phyloP scores from a whole-genome alignment of 2,113 vertebrate species.

The Lagopus leucura region DNA sequence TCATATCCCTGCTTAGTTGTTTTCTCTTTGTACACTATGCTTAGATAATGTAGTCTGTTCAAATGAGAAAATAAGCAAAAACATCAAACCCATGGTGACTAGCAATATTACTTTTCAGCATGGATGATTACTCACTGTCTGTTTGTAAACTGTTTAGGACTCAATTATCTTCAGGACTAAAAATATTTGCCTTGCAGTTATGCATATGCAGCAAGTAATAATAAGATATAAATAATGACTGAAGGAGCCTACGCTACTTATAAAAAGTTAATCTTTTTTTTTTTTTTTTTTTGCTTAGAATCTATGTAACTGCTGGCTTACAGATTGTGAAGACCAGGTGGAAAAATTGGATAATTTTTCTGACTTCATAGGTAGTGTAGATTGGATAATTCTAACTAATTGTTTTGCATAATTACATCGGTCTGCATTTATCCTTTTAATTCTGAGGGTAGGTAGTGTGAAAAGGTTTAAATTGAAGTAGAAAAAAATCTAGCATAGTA shows the following conservation, averaged over 20 bases:
- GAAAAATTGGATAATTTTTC: neutral
- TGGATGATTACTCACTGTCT: conserved; percentile 21
- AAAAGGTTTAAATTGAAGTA: neutral
- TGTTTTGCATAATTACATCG: neutral
- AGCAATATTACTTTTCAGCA: conserved; percentile 2
- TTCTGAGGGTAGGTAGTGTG: neutral
- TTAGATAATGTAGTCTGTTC: conserved; percentile 6
- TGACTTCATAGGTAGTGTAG: neutral
- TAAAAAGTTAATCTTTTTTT: neutral
- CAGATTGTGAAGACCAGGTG: neutral
- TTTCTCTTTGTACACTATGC: neutral
- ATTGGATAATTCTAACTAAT: neutral
- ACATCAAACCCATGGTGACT: neutral
- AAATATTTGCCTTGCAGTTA: conserved; percentile 4
- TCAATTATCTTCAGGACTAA: conserved; percentile 24
- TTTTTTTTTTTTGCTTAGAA: neutral
- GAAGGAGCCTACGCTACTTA: neutral
- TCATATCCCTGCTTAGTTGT: neutral
- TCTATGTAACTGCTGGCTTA: neutral
- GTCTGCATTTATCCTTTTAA: neutral
- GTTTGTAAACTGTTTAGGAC: neutral
- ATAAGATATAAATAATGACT: conserved; percentile 14
- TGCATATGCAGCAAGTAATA: neutral
- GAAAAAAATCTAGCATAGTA: neutral
- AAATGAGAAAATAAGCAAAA: conserved; percentile 29